These are phyloP conservation scores for Pandion haliaetus DNA, from an alignment of 2,113 vertebrate species.

Conservation along the genomic window DNA sequence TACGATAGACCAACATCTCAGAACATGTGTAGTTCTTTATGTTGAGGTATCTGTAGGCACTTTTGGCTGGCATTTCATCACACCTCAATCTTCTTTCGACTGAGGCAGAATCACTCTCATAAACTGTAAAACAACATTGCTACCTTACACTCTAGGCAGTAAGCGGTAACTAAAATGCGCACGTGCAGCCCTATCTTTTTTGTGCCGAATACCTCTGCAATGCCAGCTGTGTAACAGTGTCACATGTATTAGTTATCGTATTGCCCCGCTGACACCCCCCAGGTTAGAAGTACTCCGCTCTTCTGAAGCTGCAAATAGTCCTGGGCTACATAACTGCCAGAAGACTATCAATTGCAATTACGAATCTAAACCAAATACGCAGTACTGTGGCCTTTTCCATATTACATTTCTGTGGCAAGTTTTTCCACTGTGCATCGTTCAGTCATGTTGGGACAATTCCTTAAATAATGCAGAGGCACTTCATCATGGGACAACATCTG, in stretches of 20 bases:
- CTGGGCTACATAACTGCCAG: background rate
- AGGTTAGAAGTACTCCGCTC: background rate
- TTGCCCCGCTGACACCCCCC: background rate
- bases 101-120: background rate
- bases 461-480: constrained; percentile 10
- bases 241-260: background rate
- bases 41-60: background rate
- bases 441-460: constrained; percentile 1
- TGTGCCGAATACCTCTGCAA: background rate
- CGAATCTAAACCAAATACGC: background rate
- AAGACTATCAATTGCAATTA: background rate
- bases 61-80: background rate
- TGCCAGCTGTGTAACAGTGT: background rate
- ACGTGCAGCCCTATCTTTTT: background rate
- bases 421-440: background rate
- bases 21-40: background rate
- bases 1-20: background rate
- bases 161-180: background rate
- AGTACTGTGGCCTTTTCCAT: background rate
- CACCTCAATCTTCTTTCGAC: background rate
- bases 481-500: background rate
- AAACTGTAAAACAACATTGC: background rate
- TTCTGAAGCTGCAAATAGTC: background rate
- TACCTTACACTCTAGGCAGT: background rate
- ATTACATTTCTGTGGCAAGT: background rate